Evolutionary conservation across 2,888 invertebrate genomes (phyloP).

Genomic region (Bombylius major): DNA sequence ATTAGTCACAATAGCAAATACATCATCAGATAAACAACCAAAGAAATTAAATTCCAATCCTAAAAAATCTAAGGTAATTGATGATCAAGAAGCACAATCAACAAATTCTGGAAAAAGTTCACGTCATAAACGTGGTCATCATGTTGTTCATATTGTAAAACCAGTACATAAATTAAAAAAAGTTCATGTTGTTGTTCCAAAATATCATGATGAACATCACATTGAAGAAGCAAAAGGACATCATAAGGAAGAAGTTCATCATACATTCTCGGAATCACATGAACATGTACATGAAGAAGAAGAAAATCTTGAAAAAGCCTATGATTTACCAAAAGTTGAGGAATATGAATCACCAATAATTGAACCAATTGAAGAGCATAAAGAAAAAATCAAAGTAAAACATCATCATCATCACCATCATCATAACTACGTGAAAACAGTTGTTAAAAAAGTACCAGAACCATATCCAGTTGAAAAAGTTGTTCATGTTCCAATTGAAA

Average conservation of each 20-base stretch:
- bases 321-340: slow-evolving; percentile 11
- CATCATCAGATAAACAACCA: neutral
- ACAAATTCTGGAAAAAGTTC: neutral
- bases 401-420: slow-evolving; percentile 55
- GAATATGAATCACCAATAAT: neutral
- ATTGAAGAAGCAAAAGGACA: slow-evolving; percentile 13
- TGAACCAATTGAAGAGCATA: slow-evolving; percentile 15
- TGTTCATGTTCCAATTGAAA: slow-evolving; percentile 40
- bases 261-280: slow-evolving; percentile 29
- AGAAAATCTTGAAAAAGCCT: neutral
- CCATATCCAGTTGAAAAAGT: slow-evolving; percentile 41
- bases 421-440: slow-evolving; percentile 49
- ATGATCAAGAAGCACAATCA: slow-evolving; percentile 11
- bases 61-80: slow-evolving; percentile 7
- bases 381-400: slow-evolving; percentile 33
- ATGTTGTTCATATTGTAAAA: slow-evolving; percentile 20
- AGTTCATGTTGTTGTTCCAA: slow-evolving; percentile 14
- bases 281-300: slow-evolving; percentile 18
- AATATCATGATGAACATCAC: slow-evolving; percentile 13
- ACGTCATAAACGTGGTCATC: slow-evolving; percentile 22
- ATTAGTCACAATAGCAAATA: neutral
- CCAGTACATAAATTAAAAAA: slow-evolving; percentile 18
- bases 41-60: neutral
- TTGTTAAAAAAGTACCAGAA: slow-evolving; percentile 42
- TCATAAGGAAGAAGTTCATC: slow-evolving; percentile 21